Evolutionary conservation across 2,888 invertebrate species (phyloP), one percentile per base, ranked within the genome.

Genomic region (Eremobia ochroleuca): DNA sequence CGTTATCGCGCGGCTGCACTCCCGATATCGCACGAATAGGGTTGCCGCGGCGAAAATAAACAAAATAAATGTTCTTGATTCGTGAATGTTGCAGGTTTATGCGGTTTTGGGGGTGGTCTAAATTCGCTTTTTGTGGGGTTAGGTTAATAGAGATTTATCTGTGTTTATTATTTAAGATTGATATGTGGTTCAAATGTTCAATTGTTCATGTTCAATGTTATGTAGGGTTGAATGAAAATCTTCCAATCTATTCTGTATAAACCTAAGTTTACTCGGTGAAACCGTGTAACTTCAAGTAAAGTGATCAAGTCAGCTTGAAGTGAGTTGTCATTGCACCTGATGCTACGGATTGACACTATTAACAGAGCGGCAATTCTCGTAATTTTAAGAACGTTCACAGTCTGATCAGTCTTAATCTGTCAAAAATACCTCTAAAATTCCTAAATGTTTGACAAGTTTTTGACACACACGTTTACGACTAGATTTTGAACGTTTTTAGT

Each of bases 1-100:
- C 85, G 83, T 88, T 88, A 88, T 88, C 88, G 79, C 81, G 58
- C 71, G 76, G 76, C 13, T 88, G 88, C 88, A 88, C 85, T 87
- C 88, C 61, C 74, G 88, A 88, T 88, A 88, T 76, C 87, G 79
- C 81, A 75, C 72, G 83, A 76, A 77, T 79, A 86, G 85, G 84
- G 86, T 61, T 85, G 74, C 73, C 34, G 18, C 80, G 6, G 65
- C 76, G 78, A 76, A 85, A 85, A 84, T 77, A 85, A 84, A 84
- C 75, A 82, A 82, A 82, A 84, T 84, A 84, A 84, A 84, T 85
- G 82, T 85, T 77, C 77, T 83, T 85, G 74, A 81, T 81, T 83
- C 83, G 69, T 75, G 67, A 46, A 68, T 78, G 75, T 58, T 73
- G 61, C 13, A 75, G 71, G n/a, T 78, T 37, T 77, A 73, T 76